phyloP scores from a whole-genome alignment of 2,888 invertebrate species.

The Atethmia centrago region DNA sequence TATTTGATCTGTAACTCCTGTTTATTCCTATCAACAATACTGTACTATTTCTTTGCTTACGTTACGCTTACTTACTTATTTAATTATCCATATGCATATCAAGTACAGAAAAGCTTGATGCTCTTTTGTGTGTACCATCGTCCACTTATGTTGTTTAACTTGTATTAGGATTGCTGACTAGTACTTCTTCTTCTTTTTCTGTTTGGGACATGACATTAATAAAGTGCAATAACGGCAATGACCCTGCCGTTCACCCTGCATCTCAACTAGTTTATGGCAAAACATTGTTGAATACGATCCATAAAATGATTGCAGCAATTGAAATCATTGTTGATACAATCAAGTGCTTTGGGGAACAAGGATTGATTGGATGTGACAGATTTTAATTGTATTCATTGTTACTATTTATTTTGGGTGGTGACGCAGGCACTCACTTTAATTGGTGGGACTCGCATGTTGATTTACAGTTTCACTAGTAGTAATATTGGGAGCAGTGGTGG shows the following conservation, averaged over 20 bases:
- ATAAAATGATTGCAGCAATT: constrained; percentile 38
- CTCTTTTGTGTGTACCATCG: not conserved
- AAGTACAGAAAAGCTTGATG: not conserved
- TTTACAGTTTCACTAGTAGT: not conserved
- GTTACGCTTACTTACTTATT: not conserved
- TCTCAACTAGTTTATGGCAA: constrained; percentile 13
- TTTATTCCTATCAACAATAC: not conserved
- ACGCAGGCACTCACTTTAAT: not conserved
- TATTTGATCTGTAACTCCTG: constrained; percentile 6
- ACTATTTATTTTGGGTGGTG: constrained; percentile 45
- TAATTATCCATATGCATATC: not conserved
- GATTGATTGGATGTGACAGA: constrained; percentile 43
- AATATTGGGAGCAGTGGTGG: too few relatives aligned
- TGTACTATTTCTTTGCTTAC: not conserved
- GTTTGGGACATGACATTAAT: constrained; percentile 33
- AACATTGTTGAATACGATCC: constrained; percentile 12
- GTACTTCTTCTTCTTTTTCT: not conserved
- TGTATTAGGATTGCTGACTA: not conserved
- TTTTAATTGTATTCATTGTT: constrained; percentile 35
- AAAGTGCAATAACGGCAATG: not conserved
- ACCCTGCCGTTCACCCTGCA: not conserved
- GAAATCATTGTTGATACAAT: constrained; percentile 32
- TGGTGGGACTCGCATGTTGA: not conserved
- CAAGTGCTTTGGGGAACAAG: constrained; percentile 25
- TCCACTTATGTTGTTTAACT: not conserved